Evolutionary conservation across 2,888 invertebrate genomes (phyloP), one percentile per base, ranked within the genome.

Genomic region (Invenusta paracnida): DNA sequence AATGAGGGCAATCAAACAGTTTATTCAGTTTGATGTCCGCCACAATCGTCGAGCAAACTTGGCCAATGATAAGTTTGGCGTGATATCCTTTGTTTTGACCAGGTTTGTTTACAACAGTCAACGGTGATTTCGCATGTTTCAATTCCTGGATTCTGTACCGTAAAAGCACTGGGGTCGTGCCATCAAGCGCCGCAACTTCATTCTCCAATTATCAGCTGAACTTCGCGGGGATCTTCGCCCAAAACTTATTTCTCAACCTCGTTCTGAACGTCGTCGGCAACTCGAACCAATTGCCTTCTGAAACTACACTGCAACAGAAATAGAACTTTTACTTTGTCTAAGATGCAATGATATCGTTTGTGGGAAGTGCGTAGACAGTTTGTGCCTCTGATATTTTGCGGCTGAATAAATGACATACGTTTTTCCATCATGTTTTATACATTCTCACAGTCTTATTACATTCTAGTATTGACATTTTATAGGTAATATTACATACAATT

Each of bases 41-140:
- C 23, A 82, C 2, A 11, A 30, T 2, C 83, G 11, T 30, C 2
- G 31, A 82, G 30, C 23, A 48, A 48, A 48, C 48, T 48, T 48
- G 48, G 48, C 17, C 48, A 48, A 5, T 48, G 83, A 82, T 29
- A 82, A 82, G n/a, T 82, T 30, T 82, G 83, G 30, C 23, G 30
- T 82, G 5, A 30, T 82, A 1, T 29, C n/a, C 2, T 29, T 23
- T 23, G 25, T 82, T 29, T 30, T 29, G n/a, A 82, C 2, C 2
- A 23, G 27, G 23, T 82, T 29, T 23, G 25, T 23, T 2, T 5
- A 48, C 48, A 48, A 48, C 48, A 48, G 48, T 48, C 48, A 48
- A 17, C 5, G 48, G 17, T 48, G 48, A 11, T 48, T 48, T 48
- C 48, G 48, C 48, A 48, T 5, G 48, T 17, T 5, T 48, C 48